A percentile compares a stretch with the other conserved stretches of the same genome.
Evolutionary conservation across 1,140 invertebrate species (phyloP).

Genomic region (Venturia canescens): DNA sequence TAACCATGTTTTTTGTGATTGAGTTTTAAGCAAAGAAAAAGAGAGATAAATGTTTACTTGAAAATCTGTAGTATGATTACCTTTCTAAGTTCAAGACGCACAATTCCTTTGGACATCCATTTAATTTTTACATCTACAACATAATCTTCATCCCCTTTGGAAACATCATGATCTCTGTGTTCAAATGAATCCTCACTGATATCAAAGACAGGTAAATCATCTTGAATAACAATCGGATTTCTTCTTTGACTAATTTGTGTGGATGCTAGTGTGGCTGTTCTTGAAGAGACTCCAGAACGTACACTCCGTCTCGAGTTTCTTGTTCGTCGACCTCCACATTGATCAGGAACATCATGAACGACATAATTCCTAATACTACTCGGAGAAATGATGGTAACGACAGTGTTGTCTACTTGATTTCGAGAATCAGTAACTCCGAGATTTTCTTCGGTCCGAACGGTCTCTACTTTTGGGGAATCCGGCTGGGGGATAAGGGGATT

Average conservation of each 20-base stretch:
- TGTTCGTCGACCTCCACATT: too few species aligned
- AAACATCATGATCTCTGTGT: background rate
- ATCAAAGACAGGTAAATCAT: background rate
- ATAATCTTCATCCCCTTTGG: conserved; percentile 59
- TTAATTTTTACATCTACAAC: conserved; percentile 62
- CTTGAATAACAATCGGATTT: too few species aligned
- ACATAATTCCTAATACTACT: too few species aligned
- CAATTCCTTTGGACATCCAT: conserved; percentile 61
- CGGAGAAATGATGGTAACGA: too few species aligned
- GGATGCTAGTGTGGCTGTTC: too few species aligned
- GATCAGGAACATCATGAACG: too few species aligned
- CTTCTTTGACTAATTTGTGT: too few species aligned
- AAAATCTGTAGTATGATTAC: conserved; percentile 46
- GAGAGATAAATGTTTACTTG: background rate
- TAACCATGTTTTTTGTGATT: too few species aligned
- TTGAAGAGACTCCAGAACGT: too few species aligned
- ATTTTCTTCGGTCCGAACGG: too few species aligned
- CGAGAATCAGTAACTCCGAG: background rate
- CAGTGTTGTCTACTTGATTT: too few species aligned
- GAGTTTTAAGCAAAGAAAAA: background rate
- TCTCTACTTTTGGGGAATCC: conserved; percentile 20
- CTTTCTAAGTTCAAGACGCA: conserved; percentile 58
- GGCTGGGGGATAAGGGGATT: background rate
- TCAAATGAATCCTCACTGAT: background rate
- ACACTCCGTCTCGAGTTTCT: too few species aligned